These are phyloP conservation scores for Lasius fuliginosus DNA, from an alignment of 2,888 invertebrate genomes.

Conservation along the genomic window DNA sequence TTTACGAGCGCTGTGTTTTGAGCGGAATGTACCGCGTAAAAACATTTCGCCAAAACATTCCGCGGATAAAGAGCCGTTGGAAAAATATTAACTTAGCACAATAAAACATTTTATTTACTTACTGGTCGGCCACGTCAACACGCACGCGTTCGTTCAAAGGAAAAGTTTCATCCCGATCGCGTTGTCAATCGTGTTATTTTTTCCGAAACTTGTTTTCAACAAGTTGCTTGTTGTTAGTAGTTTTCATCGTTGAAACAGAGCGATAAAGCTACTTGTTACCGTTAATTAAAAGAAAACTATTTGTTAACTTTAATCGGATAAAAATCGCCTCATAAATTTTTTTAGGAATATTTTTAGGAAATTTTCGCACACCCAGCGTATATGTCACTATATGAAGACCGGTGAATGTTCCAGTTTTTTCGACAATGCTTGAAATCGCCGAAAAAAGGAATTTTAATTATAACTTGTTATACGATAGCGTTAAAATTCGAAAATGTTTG, in stretches of 20 bases:
- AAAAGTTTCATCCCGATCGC: conserved; percentile 21
- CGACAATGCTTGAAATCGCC: not conserved
- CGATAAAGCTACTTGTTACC: not conserved
- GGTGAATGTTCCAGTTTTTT: not conserved
- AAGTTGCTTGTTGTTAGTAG: not conserved
- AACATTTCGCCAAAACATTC: conserved; percentile 36
- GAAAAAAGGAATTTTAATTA: conserved; percentile 4
- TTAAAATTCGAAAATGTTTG: not conserved
- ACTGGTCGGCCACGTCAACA: conserved; percentile 6
- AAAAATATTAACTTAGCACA: conserved; percentile 47
- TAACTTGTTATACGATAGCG: not conserved
- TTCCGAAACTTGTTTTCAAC: conserved; percentile 28
- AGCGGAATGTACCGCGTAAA: conserved; percentile 14
- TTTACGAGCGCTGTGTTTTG: not conserved
- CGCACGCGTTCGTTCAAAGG: conserved; percentile 32
- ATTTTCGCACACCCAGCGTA: not conserved
- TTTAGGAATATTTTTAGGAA: not conserved
- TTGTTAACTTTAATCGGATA: not conserved
- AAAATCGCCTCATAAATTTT: conserved; percentile 14
- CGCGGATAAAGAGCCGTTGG: conserved; percentile 36
- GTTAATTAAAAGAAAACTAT: not conserved
- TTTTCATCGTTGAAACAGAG: conserved; percentile 13
- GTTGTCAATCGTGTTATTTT: conserved; percentile 39
- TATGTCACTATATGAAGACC: not conserved
- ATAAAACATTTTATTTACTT: conserved; percentile 52